Base-by-base conservation (phyloP, 1,140 invertebrate genomes). In the Calliopsis andreniformis region DNA sequence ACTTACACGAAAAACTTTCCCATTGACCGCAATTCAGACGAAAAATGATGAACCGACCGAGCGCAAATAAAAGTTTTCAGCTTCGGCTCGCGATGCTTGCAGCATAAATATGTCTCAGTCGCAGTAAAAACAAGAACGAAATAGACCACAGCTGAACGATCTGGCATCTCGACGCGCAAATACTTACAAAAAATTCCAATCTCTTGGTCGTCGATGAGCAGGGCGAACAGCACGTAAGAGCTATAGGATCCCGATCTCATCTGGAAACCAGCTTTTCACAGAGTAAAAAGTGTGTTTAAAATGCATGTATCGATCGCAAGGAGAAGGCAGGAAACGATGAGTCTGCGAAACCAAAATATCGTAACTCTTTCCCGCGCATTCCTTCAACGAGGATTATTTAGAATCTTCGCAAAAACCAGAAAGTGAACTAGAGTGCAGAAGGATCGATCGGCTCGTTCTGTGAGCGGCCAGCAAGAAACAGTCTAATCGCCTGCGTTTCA, bases 161-260 rank as follows among this genome's bases (percentile, higher is more conserved):
- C 28, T 45, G 53, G 55, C 39, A 30, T 18, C 53, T 58, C 39
- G 53, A 58, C 20, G 25, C n/a, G 39, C 7, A 2, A 23, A 69
- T 66, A 66, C 32, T 35, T 35, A 39, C n/a, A 32, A 56, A 59
- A 45, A 43, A 43, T 59, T 69, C 39, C 67, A 59, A 69, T 69
- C 64, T 45, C 28, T 28, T 14, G 53, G n/a, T 43, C 56, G 39
- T 69, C 67, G 67, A 59, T 59, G 42, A 59, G 39, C 20, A 43
- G 42, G 10, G 55, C 67, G 39, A 45, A 58, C 53, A 20, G 7
- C 35, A 25, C 53, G 53, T 53, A 16, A 16, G 28, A 10, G 23
- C 20, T 28, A 64, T 7, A 18, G 25, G 43, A 20, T 51, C n/a
- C 20, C 47, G 20, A 53, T 66, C 47, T 53, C 63, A 8, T 51